Percentiles rank a stretch among this genome's conserved stretches.
Evolutionary conservation across 2,888 invertebrate genomes (phyloP).

Genomic region (Pseudococcus longispinus): DNA sequence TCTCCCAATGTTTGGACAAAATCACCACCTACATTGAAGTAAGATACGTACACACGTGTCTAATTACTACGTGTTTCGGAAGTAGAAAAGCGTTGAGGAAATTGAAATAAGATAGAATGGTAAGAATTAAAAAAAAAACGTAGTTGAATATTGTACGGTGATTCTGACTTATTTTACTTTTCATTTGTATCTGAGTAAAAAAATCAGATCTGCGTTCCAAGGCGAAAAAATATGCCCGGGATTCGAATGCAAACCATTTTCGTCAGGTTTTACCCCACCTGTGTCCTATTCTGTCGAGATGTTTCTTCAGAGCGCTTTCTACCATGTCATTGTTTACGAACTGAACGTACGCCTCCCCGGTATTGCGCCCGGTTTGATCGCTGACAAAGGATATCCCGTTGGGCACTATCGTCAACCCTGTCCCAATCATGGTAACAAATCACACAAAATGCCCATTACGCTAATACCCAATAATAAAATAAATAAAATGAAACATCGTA

Average conservation of each 20-base stretch:
- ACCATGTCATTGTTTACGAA: conserved; percentile 97
- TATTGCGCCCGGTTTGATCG: conserved; percentile 96
- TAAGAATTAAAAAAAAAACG: neutral
- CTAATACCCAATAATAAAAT: conserved; percentile 15
- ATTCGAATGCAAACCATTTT: conserved; percentile 43
- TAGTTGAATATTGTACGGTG: neutral
- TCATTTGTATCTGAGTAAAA: neutral
- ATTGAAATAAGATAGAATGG: neutral
- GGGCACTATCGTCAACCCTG: conserved; percentile 97
- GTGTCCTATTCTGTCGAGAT: conserved; percentile 99
- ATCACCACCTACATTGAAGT: neutral
- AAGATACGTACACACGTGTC: neutral
- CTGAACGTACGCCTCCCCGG: conserved; percentile 97
- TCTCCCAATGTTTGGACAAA: neutral
- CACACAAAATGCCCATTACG: conserved; percentile 58
- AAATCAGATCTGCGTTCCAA: conserved; percentile 44
- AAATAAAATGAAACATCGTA: neutral
- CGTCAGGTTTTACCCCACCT: conserved; percentile 81
- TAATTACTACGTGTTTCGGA: neutral
- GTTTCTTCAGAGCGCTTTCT: conserved; percentile 96
- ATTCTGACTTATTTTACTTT: neutral
- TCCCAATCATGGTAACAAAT: conserved; percentile 65
- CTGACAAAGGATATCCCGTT: conserved; percentile 98
- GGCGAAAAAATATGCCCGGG: conserved; percentile 46
- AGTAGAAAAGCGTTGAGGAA: neutral